Conservation (phyloP, 2,888 invertebrate genomes). For the Cephus rjabovi region DNA sequence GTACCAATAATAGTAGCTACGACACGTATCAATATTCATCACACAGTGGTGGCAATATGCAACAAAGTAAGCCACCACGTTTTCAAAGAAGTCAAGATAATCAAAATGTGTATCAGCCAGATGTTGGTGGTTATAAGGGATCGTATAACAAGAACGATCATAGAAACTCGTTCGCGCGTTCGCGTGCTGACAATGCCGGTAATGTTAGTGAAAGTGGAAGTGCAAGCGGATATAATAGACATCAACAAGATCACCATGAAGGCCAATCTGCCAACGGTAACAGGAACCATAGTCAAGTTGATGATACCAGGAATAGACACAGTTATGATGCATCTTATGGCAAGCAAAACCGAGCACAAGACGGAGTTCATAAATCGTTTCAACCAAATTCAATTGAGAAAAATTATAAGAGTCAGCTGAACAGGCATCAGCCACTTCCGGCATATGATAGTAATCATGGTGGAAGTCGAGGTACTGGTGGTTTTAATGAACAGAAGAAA, state of each 20-base stretch:
- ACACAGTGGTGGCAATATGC: conserved; percentile 41
- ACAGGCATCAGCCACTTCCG: conserved; percentile 36
- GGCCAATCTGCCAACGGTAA: conserved; percentile 37
- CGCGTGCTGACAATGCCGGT: conserved; percentile 35
- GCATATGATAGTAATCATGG: conserved; percentile 32
- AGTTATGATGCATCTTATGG: conserved; percentile 37
- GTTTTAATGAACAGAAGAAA: conserved; percentile 38
- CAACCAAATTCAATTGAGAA: conserved; percentile 37
- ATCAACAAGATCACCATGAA: conserved; percentile 35
- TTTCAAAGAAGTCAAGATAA: conserved; percentile 70
- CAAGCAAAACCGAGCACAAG: conserved; percentile 46
- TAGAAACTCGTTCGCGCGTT: conserved; percentile 41
- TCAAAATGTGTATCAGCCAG: conserved; percentile 44
- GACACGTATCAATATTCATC: conserved; percentile 36
- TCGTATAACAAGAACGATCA: conserved; percentile 39
- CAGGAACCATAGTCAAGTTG: conserved; percentile 43
- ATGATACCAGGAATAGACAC: conserved; percentile 42
- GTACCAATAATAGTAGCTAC: conserved; percentile 36
- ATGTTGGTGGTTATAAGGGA: conserved; percentile 34
- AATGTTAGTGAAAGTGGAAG: conserved; percentile 33
- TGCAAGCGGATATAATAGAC: conserved; percentile 32
- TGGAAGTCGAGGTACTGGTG: conserved; percentile 20
- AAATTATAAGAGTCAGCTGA: conserved; percentile 48
- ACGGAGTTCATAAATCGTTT: conserved; percentile 38
- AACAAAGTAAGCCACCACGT: conserved; percentile 70